A percentile compares a stretch with the other conserved stretches of the same genome.
Conservation (phyloP, 2,888 invertebrate species). For the Parnassius apollo region DNA sequence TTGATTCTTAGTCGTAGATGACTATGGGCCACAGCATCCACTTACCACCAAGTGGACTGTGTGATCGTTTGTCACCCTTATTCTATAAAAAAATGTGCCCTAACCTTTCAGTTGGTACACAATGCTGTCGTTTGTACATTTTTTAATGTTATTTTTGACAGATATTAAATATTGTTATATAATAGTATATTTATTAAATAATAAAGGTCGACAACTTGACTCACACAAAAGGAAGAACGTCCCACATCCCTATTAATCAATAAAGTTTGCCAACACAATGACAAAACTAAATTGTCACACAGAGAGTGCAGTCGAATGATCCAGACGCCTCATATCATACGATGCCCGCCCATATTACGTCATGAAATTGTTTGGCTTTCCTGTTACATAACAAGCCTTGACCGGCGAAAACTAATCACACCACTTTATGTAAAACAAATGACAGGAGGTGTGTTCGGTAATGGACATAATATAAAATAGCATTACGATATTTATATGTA, state of each 20-base stretch:
- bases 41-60: no score
- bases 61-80: no score
- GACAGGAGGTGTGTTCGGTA: no score
- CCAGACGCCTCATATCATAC: conserved; percentile 36
- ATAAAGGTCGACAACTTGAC: conserved; percentile 21
- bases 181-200: not conserved
- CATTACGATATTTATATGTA: no score
- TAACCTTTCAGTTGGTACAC: no score
- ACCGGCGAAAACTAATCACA: conserved; percentile 4
- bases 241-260: conserved; percentile 50
- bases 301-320: conserved; percentile 30
- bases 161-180: no score
- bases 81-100: no score
- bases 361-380: conserved; percentile 30
- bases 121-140: no score
- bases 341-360: conserved; percentile 45
- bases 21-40: no score
- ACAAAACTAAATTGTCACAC: conserved; percentile 33
- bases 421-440: not conserved
- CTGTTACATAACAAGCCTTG: conserved; percentile 34
- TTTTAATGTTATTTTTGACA: no score
- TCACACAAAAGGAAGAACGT: conserved; percentile 39
- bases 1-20: no score
- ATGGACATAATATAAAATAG: no score
- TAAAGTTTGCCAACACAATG: conserved; percentile 35